phyloP scores from a whole-genome alignment of 2,888 invertebrate genomes.

The Pachymerium ferrugineum region DNA sequence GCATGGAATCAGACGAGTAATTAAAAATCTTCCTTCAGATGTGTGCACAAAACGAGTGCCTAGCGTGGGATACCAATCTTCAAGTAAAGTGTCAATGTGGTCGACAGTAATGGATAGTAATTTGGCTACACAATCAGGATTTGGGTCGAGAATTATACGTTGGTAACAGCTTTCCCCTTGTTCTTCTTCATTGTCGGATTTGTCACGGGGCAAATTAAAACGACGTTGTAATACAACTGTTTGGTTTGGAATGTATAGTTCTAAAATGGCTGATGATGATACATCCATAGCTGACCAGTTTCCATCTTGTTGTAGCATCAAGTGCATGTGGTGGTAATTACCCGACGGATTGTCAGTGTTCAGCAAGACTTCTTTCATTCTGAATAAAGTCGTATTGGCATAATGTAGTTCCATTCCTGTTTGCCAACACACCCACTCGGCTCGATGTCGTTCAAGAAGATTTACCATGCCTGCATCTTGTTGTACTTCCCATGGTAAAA shows the following conservation, averaged over 20 bases:
- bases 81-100: constrained; percentile 89
- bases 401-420: constrained; percentile 81
- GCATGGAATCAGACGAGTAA: constrained; percentile 89
- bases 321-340: constrained; percentile 49
- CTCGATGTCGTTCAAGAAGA: constrained; percentile 59
- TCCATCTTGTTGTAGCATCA: constrained; percentile 65
- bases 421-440: constrained; percentile 92
- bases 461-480: constrained; percentile 51
- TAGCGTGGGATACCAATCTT: constrained; percentile 97
- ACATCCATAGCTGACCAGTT: constrained; percentile 79
- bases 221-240: constrained; percentile 56
- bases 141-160: constrained; percentile 66
- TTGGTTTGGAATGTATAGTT: constrained; percentile 73
- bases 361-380: constrained; percentile 64
- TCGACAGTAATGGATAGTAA: constrained; percentile 83
- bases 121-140: constrained; percentile 71
- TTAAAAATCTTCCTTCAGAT: constrained; percentile 88
- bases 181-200: constrained; percentile 43
- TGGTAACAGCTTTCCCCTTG: constrained; percentile 41
- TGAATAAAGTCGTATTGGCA: constrained; percentile 70
- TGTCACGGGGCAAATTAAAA: constrained; percentile 26
- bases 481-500: constrained; percentile 61
- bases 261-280: constrained; percentile 71
- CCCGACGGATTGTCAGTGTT: constrained; percentile 45
- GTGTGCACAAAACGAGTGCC: constrained; percentile 97